Evolutionary conservation across 64 coral and sea anemone species (phyloP), one percentile per base, ranked within the genome.

Genomic region (Montipora efflorescens): DNA sequence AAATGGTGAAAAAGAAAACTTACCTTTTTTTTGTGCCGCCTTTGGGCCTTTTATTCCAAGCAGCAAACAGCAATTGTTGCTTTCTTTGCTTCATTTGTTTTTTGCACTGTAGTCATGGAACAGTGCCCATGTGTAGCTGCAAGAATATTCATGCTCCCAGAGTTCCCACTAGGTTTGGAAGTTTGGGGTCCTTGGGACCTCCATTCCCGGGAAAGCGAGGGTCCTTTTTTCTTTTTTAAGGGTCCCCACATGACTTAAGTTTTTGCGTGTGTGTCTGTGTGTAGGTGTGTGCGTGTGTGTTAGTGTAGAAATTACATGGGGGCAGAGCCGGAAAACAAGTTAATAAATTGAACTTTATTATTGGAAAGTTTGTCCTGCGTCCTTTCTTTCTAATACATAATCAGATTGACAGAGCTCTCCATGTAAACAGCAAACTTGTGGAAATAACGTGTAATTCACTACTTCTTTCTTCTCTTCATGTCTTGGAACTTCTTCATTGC

Each of bases 401-500:
- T 28, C 16, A 74, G 53, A 57, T 10, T 57, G 5, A 28, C 64
- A 23, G 16, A 74, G 70, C 21, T 21, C 19, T 28, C 21, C n/a
- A 74, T 20, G 21, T 21, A 57, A 57, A 57, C 53, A 57, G 53
- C 53, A 57, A 57, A 74, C n/a, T 8, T 74, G 70, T 23, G 8
- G n/a, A 28, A 67, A 67, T 16, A 67, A 67, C 11, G 13, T 67
- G 18, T 67, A 67, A 67, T 67, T 67, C 4, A 88, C 14, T 88
- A 88, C 74, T 88, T 88, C 71, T 43, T 75, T 64, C 89, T 80
- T 67, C 79, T 91, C 57, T 77, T 80, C 55, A 67, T 91, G 77
- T 90, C 48, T 90, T 90, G 62, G 79, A 91, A 91, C 53, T 91
- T 75, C 88, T 78, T 75, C 53, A 81, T 58, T 91, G 89, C 58